Percentiles rank a stretch among this genome's conserved stretches.
These are phyloP conservation scores for Pseudeuparius sepicola DNA, from an alignment of 2,888 invertebrate species.

Conservation along the genomic window DNA sequence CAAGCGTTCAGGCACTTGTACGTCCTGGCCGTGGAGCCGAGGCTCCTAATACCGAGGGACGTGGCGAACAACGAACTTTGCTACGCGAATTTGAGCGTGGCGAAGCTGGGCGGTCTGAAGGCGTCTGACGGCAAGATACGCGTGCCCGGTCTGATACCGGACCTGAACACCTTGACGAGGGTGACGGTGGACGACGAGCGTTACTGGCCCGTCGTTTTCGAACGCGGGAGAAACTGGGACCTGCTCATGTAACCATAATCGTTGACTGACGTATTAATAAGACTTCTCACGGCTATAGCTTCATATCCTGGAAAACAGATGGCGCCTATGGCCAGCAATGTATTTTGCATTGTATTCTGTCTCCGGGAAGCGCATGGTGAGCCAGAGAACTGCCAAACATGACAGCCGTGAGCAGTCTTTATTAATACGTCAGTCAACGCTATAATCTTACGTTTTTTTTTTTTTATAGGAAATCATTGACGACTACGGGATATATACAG, in stretches of 20 bases:
- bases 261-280: not conserved
- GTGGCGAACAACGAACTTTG: conserved; percentile 70
- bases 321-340: not conserved
- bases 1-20: conserved; percentile 96
- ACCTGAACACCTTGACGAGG: conserved; percentile 60
- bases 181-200: conserved; percentile 73
- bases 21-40: conserved; percentile 85
- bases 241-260: conserved; percentile 55
- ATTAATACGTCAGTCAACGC: too few species aligned
- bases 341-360: conserved; percentile 1
- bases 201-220: conserved; percentile 85
- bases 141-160: conserved; percentile 82
- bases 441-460: conserved; percentile 4
- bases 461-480: conserved; percentile 50
- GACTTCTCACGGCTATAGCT: too few species aligned
- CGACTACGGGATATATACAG: conserved; percentile 60
- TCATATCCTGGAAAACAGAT: too few species aligned
- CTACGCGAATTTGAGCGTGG: conserved; percentile 66
- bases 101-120: conserved; percentile 37
- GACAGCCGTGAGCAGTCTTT: too few species aligned
- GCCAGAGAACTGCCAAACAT: too few species aligned
- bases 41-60: conserved; percentile 80
- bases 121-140: conserved; percentile 43
- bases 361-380: too few species aligned
- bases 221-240: conserved; percentile 74